These are phyloP conservation scores for Tridacna crocea DNA, from an alignment of 2,888 invertebrate species.

Conservation along the genomic window DNA sequence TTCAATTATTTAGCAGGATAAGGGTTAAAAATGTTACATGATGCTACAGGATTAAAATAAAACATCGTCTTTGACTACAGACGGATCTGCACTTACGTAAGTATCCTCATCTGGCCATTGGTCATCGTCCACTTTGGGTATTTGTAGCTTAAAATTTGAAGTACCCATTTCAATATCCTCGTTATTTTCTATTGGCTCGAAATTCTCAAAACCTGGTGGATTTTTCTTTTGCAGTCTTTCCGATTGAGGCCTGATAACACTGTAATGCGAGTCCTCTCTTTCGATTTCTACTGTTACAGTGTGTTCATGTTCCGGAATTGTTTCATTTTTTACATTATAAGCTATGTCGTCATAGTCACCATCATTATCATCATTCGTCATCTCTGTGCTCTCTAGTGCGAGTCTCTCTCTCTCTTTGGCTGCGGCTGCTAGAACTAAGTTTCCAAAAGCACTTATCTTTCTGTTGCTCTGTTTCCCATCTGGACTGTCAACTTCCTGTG, in stretches of 20 bases:
- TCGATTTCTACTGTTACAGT: conserved; percentile 1
- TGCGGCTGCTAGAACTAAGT: conserved; percentile 9
- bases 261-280: conserved; percentile 3
- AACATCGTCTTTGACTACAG: conserved; percentile 1
- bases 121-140: conserved; percentile 46
- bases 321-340: no score
- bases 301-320: not conserved
- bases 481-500: conserved; percentile 2
- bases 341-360: conserved; percentile 9
- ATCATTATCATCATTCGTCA: not conserved
- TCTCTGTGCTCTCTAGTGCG: not conserved
- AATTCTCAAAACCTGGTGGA: not conserved
- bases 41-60: not conserved
- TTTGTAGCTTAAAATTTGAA: conserved; percentile 15
- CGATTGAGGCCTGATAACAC: conserved; percentile 2
- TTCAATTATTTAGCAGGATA: no score
- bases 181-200: not conserved
- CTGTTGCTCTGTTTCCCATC: conserved; percentile 4
- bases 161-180: conserved; percentile 21
- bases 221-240: not conserved
- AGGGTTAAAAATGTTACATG: not conserved
- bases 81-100: conserved; percentile 13
- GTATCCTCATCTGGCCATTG: conserved; percentile 57
- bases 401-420: conserved; percentile 8
- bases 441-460: not conserved